Evolutionary conservation across 2,888 invertebrate species (phyloP).

Genomic region (Aricia artaxerxes): DNA sequence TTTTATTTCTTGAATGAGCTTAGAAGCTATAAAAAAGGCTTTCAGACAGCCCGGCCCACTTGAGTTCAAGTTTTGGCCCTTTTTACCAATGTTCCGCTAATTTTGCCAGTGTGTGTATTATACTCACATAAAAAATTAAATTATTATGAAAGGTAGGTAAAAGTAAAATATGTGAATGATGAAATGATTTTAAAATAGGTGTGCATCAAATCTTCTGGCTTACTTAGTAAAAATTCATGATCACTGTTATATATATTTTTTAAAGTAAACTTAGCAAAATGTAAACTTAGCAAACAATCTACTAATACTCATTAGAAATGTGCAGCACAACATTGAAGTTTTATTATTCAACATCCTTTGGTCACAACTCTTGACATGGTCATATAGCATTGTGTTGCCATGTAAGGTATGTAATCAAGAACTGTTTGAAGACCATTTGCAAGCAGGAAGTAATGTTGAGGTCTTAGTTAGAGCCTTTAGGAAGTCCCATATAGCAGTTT

Average conservation of each 20-base stretch:
- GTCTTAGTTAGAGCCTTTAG: neutral
- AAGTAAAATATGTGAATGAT: neutral
- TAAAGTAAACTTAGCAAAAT: neutral
- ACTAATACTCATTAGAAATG: neutral
- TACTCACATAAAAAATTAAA: neutral
- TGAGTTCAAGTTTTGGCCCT: no score
- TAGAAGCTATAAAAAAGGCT: no score
- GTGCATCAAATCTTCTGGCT: neutral
- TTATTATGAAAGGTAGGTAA: neutral
- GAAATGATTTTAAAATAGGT: neutral
- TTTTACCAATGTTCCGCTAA: no score
- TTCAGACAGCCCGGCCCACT: no score
- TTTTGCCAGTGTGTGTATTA: no score
- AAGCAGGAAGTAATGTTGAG: conserved; percentile 2
- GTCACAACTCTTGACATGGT: conserved; percentile 40
- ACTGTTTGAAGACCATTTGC: neutral
- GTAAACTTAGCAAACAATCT: neutral
- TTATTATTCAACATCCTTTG: neutral
- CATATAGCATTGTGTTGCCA: conserved; percentile 52
- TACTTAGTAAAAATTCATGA: neutral
- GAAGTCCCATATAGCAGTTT: no score
- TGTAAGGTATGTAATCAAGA: conserved; percentile 48
- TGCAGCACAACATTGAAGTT: neutral
- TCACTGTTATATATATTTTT: neutral
- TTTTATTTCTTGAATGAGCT: no score